Percentiles rank a stretch among this genome's conserved stretches.
These are phyloP conservation scores for Halcyon senegalensis DNA, from an alignment of 2,113 vertebrate genomes.

Conservation along the genomic window DNA sequence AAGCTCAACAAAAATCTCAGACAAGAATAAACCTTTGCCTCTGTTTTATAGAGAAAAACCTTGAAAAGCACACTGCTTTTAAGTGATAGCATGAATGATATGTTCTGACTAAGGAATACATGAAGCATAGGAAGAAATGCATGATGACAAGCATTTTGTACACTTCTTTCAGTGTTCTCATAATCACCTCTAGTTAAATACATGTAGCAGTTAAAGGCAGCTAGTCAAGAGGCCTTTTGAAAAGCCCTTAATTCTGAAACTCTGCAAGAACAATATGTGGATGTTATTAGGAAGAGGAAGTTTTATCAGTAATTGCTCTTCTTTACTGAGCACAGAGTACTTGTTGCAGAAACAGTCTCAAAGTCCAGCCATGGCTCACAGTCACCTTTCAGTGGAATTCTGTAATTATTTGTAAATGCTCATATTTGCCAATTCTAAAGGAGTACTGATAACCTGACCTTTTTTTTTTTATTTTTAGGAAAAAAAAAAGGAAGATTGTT, in stretches of 20 bases:
- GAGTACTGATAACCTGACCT: neutral
- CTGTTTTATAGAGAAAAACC: neutral
- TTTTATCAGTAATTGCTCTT: slow-evolving; percentile 1
- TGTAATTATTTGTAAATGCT: neutral
- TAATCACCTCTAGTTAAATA: neutral
- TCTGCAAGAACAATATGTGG: neutral
- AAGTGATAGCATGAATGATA: neutral
- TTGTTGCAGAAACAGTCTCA: neutral
- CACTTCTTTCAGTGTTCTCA: neutral
- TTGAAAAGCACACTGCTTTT: neutral
- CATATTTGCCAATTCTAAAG: neutral
- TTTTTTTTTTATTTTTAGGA: neutral
- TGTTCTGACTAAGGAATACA: neutral
- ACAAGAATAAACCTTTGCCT: neutral
- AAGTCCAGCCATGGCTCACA: neutral
- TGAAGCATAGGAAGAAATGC: neutral
- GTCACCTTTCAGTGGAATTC: neutral
- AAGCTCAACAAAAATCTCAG: neutral
- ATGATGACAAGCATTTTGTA: neutral
- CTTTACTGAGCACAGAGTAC: neutral
- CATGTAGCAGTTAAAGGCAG: neutral
- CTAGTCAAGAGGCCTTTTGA: neutral
- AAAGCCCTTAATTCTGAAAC: neutral
- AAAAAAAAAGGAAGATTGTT: neutral
- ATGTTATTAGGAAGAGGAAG: neutral